These are phyloP conservation scores for Anguilla marmorata DNA, from an alignment of 2,797 vertebrate species.

Conservation along the genomic window DNA sequence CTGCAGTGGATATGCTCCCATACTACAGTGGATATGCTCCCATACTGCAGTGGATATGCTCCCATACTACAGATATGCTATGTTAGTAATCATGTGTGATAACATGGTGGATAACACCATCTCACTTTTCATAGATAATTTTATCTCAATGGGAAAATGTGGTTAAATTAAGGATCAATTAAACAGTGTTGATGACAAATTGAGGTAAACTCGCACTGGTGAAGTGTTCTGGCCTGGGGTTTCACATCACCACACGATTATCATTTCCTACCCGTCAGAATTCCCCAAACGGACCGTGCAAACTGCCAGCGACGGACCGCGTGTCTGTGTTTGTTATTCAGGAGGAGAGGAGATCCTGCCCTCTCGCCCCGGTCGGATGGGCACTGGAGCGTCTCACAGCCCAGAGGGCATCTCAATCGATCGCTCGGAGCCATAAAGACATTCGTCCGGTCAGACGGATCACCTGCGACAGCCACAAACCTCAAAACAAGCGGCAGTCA, in stretches of 20 bases:
- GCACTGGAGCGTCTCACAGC: background rate
- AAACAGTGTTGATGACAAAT: background rate
- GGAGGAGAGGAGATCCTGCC: background rate
- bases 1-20: too few relatives aligned
- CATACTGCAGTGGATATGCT: too few relatives aligned
- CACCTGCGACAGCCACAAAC: background rate
- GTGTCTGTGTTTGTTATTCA: background rate
- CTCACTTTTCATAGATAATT: background rate
- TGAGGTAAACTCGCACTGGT: background rate
- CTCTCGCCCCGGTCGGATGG: background rate
- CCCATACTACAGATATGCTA: too few relatives aligned
- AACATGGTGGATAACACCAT: too few relatives aligned
- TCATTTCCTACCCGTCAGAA: too few relatives aligned
- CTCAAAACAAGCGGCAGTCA: background rate
- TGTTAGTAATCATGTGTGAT: too few relatives aligned
- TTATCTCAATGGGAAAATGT: background rate
- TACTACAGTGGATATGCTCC: too few relatives aligned
- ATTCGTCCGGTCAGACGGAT: conserved; percentile 22
- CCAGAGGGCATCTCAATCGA: background rate
- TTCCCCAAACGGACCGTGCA: too few relatives aligned
- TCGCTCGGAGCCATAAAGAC: background rate
- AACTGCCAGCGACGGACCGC: background rate
- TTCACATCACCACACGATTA: background rate
- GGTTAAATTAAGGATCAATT: background rate
- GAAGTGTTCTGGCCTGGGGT: background rate